A percentile compares a stretch with the other conserved stretches of the same genome.
phyloP scores from a whole-genome alignment of 2,113 vertebrate species.

The Heterotis niloticus region DNA sequence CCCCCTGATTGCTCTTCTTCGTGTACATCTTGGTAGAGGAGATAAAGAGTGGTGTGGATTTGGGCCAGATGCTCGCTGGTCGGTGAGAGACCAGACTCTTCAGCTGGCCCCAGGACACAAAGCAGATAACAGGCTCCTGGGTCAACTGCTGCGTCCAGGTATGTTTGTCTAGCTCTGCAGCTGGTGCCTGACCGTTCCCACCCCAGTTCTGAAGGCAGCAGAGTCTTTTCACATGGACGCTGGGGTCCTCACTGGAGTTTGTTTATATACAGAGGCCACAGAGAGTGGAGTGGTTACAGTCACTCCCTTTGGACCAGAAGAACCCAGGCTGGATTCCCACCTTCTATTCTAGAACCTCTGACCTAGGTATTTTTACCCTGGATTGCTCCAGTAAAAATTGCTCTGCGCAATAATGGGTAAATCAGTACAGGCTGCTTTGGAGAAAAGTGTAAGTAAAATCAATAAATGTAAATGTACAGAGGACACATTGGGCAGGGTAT shows the following conservation, averaged over 20 bases:
- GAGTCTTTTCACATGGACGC: background rate
- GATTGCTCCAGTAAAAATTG: too few species aligned
- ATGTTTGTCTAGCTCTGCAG: conserved; percentile 8
- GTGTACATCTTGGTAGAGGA: conserved; percentile 55
- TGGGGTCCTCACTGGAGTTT: background rate
- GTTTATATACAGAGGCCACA: background rate
- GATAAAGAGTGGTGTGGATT: conserved; percentile 55
- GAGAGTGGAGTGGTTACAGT: too few species aligned
- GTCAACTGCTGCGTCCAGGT: conserved; percentile 54
- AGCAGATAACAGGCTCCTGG: conserved; percentile 52
- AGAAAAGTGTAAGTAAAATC: too few species aligned
- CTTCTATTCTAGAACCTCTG: too few species aligned
- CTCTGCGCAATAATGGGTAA: too few species aligned
- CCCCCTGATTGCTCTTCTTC: too few species aligned
- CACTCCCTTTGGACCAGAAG: too few species aligned
- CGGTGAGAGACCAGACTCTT: conserved; percentile 60
- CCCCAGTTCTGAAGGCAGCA: conserved; percentile 12
- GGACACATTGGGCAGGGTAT: background rate
- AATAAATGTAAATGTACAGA: background rate
- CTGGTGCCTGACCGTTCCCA: background rate
- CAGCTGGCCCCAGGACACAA: conserved; percentile 52
- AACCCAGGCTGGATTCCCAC: too few species aligned
- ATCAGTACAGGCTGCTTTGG: too few species aligned
- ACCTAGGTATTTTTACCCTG: too few species aligned
- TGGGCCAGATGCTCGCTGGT: conserved; percentile 45